Conservation (phyloP, 2,797 vertebrate genomes). For the Platyrinchus mystaceus region DNA sequence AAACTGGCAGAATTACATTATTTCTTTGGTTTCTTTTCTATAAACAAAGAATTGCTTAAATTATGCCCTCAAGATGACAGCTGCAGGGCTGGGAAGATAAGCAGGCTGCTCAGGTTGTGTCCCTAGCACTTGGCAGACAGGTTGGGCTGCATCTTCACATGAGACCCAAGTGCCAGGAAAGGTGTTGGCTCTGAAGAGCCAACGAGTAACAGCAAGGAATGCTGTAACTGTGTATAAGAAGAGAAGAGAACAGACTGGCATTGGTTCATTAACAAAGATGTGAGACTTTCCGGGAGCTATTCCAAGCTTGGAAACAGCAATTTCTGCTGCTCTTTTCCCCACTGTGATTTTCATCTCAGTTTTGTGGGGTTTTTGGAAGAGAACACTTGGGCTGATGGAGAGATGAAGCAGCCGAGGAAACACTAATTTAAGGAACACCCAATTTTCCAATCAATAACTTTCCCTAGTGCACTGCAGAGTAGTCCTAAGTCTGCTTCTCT, state of each 20-base stretch:
- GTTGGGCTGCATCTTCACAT: neutral
- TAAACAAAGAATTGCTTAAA: conserved; percentile 9
- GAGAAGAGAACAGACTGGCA: too few species aligned
- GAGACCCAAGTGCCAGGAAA: neutral
- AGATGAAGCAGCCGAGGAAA: neutral
- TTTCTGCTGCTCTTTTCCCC: neutral
- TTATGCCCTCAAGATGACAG: neutral
- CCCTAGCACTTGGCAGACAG: neutral
- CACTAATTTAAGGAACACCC: neutral
- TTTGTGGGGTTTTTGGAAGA: neutral
- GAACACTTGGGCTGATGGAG: neutral
- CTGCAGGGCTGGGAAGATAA: neutral
- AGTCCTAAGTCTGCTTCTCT: neutral
- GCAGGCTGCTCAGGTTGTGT: neutral
- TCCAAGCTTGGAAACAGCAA: neutral
- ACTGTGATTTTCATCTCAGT: neutral
- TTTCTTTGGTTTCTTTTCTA: conserved; percentile 45
- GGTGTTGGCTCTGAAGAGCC: neutral
- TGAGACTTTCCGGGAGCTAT: neutral
- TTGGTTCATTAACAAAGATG: neutral
- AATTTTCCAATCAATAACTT: neutral
- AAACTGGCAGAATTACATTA: neutral
- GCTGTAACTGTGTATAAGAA: neutral
- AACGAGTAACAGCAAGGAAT: neutral
- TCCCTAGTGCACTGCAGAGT: neutral